phyloP scores from a whole-genome alignment of 1,140 invertebrate species.

The Lamellibrachia luymesi region DNA sequence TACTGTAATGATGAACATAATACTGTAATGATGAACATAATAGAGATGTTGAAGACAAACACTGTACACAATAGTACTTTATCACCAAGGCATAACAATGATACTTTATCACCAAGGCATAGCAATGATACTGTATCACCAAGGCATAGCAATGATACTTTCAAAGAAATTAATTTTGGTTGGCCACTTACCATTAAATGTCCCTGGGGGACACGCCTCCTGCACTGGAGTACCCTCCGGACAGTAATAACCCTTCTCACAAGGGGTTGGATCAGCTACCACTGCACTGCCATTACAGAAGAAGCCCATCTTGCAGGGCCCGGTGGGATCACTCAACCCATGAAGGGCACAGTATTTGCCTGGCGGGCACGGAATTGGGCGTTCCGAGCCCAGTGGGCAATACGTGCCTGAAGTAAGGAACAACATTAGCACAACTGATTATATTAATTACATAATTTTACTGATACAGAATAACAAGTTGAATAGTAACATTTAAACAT shows the following conservation, averaged over 20 bases:
- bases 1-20: background rate
- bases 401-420: slow-evolving; percentile 39
- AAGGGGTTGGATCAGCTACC: slow-evolving; percentile 38
- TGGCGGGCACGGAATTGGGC: slow-evolving; percentile 41
- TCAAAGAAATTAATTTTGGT: background rate
- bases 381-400: slow-evolving; percentile 42
- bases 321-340: slow-evolving; percentile 39
- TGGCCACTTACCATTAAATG: slow-evolving; percentile 41
- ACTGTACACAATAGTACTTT: background rate
- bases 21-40: background rate
- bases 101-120: too few species aligned
- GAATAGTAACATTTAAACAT: background rate
- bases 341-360: slow-evolving; percentile 49
- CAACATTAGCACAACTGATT: background rate
- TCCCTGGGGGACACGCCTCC: slow-evolving; percentile 43
- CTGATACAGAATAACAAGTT: background rate
- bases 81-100: too few species aligned
- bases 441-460: background rate
- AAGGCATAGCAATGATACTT: background rate
- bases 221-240: slow-evolving; percentile 42
- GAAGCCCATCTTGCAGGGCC: slow-evolving; percentile 46
- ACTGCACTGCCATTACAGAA: slow-evolving; percentile 49
- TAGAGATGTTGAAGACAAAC: background rate
- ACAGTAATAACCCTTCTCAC: slow-evolving; percentile 47
- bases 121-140: background rate